Base-by-base conservation (phyloP, 2,797 vertebrate genomes). In the Stomatorhinus walkeri region DNA sequence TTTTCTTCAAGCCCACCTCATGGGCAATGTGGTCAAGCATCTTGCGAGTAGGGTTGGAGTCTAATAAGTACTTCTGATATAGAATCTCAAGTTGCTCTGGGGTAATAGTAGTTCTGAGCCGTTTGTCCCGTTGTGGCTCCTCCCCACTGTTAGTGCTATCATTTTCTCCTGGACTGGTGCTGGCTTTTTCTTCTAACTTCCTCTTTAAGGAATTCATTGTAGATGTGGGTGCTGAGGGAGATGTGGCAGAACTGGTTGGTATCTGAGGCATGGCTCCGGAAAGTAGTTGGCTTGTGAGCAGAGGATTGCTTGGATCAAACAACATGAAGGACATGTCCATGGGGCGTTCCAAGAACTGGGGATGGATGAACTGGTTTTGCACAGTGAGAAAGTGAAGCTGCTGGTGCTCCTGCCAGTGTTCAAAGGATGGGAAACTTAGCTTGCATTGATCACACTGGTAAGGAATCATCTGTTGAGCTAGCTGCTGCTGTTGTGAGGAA, bases 401-500 rank as follows among this genome's bases (percentile, higher is more conserved):
- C 95, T 99, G 98, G 94, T 99, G 98, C 92, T 99, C 98, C 91
- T 99, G 98, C 98, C 98, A 99, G 93, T 99, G 98, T 92, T 99
- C 98, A 87, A 99, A 99, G 0, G 98, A 99, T 36, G 98, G 98
- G 91, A 99, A 99, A 3, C 97, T 98, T 92, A 99, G 94, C 92
- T 99, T 99, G 93, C 98, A 99, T 94, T 99, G 98, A 93, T 99
- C 98, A 92, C 98, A 99, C 95, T 99, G 98, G 95, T 99, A 99
- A 0, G 96, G 98, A 93, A 99, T 98, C 93, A 99, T 95, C 93
- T 99, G 98, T 91, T 98, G 98, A 93, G 97, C 96, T 94, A 99
- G 90, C 91, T 96, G 96, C 91, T 96, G 68, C 28, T 68, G 87
- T 46, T 87, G 84, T 43, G 97, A 96, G 85, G 96, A 97, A 87